Evolutionary conservation across 2,113 vertebrate genomes (phyloP).

Genomic region (Hemiprocne comata): DNA sequence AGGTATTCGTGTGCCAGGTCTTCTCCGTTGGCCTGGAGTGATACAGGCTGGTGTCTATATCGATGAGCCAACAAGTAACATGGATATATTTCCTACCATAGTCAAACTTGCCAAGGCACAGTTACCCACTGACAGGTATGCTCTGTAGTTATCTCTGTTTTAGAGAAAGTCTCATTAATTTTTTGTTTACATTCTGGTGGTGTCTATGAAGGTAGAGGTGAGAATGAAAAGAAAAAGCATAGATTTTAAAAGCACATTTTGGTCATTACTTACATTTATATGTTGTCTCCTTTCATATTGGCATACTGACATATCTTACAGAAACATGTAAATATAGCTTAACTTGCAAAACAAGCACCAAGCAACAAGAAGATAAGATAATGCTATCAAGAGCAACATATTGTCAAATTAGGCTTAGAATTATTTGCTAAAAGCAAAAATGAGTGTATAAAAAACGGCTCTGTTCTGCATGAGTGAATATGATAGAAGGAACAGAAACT

Average conservation of each 20-base stretch:
- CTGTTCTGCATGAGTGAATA: neutral
- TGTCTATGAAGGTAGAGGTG: neutral
- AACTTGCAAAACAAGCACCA: neutral
- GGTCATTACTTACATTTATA: neutral
- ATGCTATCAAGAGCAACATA: neutral
- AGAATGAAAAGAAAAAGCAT: neutral
- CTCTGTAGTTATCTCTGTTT: neutral
- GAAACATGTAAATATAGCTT: neutral
- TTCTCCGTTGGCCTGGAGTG: constrained; percentile 80
- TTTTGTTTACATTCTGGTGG: neutral
- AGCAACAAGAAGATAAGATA: neutral
- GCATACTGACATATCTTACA: neutral
- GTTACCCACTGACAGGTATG: constrained; percentile 84
- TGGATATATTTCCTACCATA: constrained; percentile 89
- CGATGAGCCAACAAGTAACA: constrained; percentile 87
- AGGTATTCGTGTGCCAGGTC: constrained; percentile 87
- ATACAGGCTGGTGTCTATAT: constrained; percentile 66
- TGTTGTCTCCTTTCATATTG: neutral
- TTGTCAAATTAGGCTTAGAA: neutral
- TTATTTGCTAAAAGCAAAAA: neutral
- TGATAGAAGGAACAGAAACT: neutral
- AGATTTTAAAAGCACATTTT: neutral
- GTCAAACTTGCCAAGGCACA: constrained; percentile 73
- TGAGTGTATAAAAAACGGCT: neutral
- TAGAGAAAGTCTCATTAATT: neutral